Percentiles rank a stretch among this genome's conserved stretches.
Evolutionary conservation across 2,797 vertebrate genomes (phyloP).

Genomic region (Phoxinus dragarum): DNA sequence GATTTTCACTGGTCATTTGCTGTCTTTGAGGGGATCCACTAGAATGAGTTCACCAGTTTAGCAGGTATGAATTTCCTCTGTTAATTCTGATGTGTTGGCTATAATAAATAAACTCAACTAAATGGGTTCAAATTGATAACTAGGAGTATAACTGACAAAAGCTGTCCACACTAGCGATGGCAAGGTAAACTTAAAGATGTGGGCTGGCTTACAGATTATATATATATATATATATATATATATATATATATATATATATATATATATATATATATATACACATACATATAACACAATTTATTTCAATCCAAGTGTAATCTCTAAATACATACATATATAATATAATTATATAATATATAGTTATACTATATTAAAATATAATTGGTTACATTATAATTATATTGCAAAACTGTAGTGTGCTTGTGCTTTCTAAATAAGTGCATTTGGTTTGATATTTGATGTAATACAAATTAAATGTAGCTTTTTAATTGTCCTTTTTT

Average conservation of each 20-base stretch:
- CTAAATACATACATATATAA: no score
- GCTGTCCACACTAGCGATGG: background rate
- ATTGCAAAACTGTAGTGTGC: background rate
- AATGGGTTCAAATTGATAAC: background rate
- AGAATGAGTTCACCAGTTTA: conserved; percentile 28
- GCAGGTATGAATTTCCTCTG: conserved; percentile 14
- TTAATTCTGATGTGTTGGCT: conserved; percentile 23
- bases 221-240: no score
- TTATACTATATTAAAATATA: no score
- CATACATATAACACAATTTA: no score
- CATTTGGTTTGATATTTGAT: background rate
- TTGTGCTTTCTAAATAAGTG: background rate
- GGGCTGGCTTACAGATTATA: background rate
- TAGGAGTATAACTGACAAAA: conserved; percentile 10
- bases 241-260: no score
- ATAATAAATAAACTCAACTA: background rate
- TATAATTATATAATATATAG: no score
- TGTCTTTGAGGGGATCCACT: conserved; percentile 33
- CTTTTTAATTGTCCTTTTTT: background rate
- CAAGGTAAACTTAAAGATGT: background rate
- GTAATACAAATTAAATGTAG: background rate
- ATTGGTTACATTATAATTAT: no score
- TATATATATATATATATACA: no score
- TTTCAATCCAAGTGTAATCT: no score
- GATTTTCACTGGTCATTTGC: conserved; percentile 63